Conservation (phyloP, 53 echinoderm and acorn worm genomes). For the Patiria pectinifera region DNA sequence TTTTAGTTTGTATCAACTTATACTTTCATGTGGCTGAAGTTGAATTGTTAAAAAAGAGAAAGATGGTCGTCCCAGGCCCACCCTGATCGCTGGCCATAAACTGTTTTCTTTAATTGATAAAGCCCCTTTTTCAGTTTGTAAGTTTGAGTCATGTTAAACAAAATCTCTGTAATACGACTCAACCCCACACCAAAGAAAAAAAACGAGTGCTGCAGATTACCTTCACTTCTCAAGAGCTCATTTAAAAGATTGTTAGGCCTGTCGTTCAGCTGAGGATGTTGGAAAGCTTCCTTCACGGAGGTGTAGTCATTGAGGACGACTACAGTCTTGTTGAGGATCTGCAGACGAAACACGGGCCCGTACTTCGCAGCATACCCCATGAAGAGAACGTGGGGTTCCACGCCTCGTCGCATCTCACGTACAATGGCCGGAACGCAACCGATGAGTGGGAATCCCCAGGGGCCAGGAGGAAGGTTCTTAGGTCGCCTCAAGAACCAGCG, state of each 20-base stretch:
- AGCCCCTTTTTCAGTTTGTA: too few relatives aligned
- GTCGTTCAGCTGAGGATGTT: constrained; percentile 21
- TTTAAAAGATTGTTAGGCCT: not conserved
- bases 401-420: constrained; percentile 9
- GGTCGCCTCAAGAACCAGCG: constrained; percentile 32
- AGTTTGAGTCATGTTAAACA: too few relatives aligned
- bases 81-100: too few relatives aligned
- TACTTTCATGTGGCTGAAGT: too few relatives aligned
- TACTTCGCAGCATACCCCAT: constrained; percentile 31
- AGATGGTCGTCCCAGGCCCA: too few relatives aligned
- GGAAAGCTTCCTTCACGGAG: constrained; percentile 56
- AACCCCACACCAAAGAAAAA: too few relatives aligned
- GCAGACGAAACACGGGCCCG: constrained; percentile 46
- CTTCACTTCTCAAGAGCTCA: not conserved
- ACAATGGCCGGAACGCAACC: constrained; percentile 24
- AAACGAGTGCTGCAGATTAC: not conserved
- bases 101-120: too few relatives aligned
- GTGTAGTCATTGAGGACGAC: constrained; percentile 57
- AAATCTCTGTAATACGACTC: too few relatives aligned
- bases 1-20: too few relatives aligned
- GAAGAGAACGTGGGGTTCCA: constrained; percentile 24
- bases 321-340: constrained; percentile 23
- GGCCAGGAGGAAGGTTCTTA: constrained; percentile 51
- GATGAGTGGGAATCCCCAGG: constrained; percentile 34
- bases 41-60: too few relatives aligned